Base-by-base conservation (phyloP, 2,113 vertebrate species). In the Pedetes capensis region DNA sequence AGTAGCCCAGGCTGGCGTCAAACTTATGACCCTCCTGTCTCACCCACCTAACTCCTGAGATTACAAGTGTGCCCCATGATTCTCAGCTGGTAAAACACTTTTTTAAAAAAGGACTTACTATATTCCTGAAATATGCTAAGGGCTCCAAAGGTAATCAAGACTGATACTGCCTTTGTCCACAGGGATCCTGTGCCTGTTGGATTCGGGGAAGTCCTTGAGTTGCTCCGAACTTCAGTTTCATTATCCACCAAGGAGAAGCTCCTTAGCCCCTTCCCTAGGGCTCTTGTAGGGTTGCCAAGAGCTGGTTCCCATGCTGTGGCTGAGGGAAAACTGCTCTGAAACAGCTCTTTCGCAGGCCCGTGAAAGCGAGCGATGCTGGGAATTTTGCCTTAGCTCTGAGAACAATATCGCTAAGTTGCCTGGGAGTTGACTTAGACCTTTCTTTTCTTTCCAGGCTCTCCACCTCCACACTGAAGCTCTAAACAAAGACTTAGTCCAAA, bases 401-500 rank as follows among this genome's bases (percentile, higher is more conserved):
- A 57, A 61, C 66, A 79, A 23, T 61, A 4, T 27, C 7, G 20
- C 34, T 12, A 18, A 78, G 74, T 79, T 83, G 1, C 69, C 76
- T n/a, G 44, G 68, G 55, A 81, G 64, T 64, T 92, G 66, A 71
- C 63, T 51, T 71, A 42, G 27, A 34, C 39, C 53, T 68, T 79
- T 74, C 17, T 42, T 66, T 74, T 55, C 68, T 79, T 63, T 37
- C 69, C n/a, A 20, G 37, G 25, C 53, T 74, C 87, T 49, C 71
- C n/a, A 2, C 20, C 55, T 16, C n/a, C 14, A 69, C 16, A 27
- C 51, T 74, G 51, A 27, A 57, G 47, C 57, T 75, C 87, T 68
- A 87, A 82, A 87, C 75, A 93, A 53, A 91, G 37, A 85, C 32
- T 64, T 86, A 25, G 11, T 80, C 75, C 80, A 95, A 86, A 95